Conservation (phyloP, 1,140 invertebrate genomes). For the Micrasema minimum region DNA sequence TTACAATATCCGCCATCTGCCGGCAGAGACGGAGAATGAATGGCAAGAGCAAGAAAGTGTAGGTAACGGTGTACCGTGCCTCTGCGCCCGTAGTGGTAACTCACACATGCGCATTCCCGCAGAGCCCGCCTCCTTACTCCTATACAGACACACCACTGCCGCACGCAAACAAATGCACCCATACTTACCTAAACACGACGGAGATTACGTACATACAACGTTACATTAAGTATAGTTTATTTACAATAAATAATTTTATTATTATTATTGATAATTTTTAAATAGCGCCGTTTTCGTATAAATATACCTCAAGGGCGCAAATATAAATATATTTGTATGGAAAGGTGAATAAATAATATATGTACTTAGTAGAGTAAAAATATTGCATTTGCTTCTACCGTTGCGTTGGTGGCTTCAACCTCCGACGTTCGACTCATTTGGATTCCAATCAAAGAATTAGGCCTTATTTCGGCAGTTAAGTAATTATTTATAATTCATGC, state of each 20-base stretch:
- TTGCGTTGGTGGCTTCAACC: too few relatives aligned
- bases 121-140: constrained; percentile 9
- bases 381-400: too few relatives aligned
- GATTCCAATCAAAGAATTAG: neutral
- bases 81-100: constrained; percentile 9
- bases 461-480: constrained; percentile 8
- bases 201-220: neutral
- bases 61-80: constrained; percentile 39
- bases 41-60: constrained; percentile 38
- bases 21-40: constrained; percentile 41
- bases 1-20: constrained; percentile 44
- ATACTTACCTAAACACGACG: neutral
- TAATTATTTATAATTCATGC: constrained; percentile 5
- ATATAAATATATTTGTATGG: too few relatives aligned
- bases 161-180: neutral
- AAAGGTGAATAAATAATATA: too few relatives aligned
- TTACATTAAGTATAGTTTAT: neutral
- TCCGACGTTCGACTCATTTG: constrained; percentile 5
- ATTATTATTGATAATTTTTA: too few relatives aligned
- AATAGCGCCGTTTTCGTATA: too few relatives aligned
- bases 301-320: too few relatives aligned
- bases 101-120: constrained; percentile 9
- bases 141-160: neutral
- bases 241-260: too few relatives aligned
- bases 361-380: neutral